Evolutionary conservation across 2,888 invertebrate genomes (phyloP).

Genomic region (Stratiomys singularior): DNA sequence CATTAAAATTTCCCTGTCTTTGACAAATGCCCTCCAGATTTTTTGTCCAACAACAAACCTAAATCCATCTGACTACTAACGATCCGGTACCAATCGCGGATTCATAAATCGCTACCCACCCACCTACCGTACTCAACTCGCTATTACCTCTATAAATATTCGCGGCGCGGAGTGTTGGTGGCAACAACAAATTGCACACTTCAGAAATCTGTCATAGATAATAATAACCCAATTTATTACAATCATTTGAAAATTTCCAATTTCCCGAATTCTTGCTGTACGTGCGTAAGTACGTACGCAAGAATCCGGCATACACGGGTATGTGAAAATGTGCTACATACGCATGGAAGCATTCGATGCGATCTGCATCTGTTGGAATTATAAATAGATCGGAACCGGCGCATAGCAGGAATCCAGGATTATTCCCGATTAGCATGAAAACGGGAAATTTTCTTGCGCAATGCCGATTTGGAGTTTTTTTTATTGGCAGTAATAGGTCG

Average conservation of each 20-base stretch:
- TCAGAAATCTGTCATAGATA: slow-evolving; percentile 29
- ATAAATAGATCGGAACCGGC: too few relatives aligned
- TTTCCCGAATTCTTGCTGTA: not conserved
- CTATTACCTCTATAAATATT: not conserved
- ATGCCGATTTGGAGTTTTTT: too few relatives aligned
- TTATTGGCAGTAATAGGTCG: too few relatives aligned
- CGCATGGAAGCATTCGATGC: not conserved
- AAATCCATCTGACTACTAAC: not conserved
- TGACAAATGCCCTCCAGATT: too few relatives aligned
- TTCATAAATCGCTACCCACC: slow-evolving; percentile 8
- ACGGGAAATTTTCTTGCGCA: too few relatives aligned
- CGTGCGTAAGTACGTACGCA: not conserved
- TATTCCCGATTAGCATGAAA: too few relatives aligned
- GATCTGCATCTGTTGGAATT: not conserved
- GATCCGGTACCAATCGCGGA: not conserved
- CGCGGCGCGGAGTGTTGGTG: slow-evolving; percentile 2
- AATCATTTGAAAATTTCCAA: slow-evolving; percentile 16
- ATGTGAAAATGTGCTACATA: not conserved
- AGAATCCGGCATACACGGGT: not conserved
- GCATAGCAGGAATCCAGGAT: too few relatives aligned
- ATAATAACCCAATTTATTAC: slow-evolving; percentile 29
- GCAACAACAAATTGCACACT: slow-evolving; percentile 34
- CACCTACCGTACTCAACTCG: not conserved
- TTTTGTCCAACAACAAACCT: too few relatives aligned
- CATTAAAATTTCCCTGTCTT: too few relatives aligned